These are phyloP conservation scores for Petrocephalus sullivani DNA, from an alignment of 2,797 vertebrate genomes.

Conservation along the genomic window DNA sequence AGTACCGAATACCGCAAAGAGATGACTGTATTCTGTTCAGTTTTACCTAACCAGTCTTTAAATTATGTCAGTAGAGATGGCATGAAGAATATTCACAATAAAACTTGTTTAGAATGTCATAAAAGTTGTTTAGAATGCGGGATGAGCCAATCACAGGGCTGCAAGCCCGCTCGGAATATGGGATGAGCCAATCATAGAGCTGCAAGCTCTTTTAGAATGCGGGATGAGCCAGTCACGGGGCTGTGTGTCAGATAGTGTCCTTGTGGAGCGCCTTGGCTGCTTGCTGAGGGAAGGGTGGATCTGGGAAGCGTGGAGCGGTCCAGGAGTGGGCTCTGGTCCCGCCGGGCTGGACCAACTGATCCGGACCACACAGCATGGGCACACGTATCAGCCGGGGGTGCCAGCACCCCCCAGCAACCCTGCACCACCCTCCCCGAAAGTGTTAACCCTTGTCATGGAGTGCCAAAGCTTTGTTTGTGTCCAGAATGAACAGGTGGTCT, in stretches of 20 bases:
- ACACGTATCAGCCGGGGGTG: conserved; percentile 58
- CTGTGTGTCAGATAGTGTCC: conserved; percentile 33
- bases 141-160: conserved; percentile 1
- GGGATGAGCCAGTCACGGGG: conserved; percentile 4
- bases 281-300: conserved; percentile 38
- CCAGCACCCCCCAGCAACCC: conserved; percentile 35
- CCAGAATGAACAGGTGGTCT: conserved; percentile 68
- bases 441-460: conserved; percentile 56
- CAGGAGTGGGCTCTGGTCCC: conserved; percentile 55
- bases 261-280: conserved; percentile 35
- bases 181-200: conserved; percentile 2
- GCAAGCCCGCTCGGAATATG: not conserved
- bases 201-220: not conserved
- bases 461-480: conserved; percentile 55
- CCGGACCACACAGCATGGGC: conserved; percentile 62
- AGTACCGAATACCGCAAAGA: not conserved
- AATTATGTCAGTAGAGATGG: not conserved
- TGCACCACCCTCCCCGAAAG: conserved; percentile 51
- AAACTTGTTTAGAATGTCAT: not conserved
- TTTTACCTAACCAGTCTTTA: not conserved
- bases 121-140: not conserved
- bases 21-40: not conserved
- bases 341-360: conserved; percentile 58
- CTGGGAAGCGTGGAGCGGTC: conserved; percentile 35
- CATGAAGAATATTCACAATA: not conserved